phyloP scores from a whole-genome alignment of 37 sponge, comb jelly and placozoan genomes.

The Eunapius fragilis region DNA sequence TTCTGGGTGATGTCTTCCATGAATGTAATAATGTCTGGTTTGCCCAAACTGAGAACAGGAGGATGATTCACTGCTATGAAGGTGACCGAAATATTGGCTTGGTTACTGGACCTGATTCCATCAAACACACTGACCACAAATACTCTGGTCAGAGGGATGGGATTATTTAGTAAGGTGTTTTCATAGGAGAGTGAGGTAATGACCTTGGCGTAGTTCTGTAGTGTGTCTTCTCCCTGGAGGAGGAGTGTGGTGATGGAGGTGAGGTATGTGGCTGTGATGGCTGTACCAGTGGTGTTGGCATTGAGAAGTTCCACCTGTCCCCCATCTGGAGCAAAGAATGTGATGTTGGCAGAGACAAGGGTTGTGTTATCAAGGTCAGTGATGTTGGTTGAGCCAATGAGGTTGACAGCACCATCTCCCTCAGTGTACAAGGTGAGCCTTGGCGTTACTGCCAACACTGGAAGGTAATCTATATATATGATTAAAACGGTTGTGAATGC shows the following conservation, averaged over 20 bases:
- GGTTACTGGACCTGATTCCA: constrained; percentile 25
- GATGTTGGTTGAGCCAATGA: constrained; percentile 12
- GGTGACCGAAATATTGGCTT: constrained; percentile 11
- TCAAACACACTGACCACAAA: constrained; percentile 54
- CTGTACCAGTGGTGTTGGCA: constrained; percentile 23
- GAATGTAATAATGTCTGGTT: constrained; percentile 20
- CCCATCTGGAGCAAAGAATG: constrained; percentile 43
- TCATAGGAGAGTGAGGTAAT: constrained; percentile 46
- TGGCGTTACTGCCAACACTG: constrained; percentile 8
- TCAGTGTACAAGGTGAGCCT: constrained; percentile 40
- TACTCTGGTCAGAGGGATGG: constrained; percentile 39
- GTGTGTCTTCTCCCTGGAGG: constrained; percentile 48
- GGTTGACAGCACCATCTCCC: constrained; percentile 24
- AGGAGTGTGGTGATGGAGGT: constrained; percentile 11
- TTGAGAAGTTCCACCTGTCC: constrained; percentile 25
- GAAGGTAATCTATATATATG: constrained; percentile 54
- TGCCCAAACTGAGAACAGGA: constrained; percentile 57
- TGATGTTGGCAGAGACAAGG: constrained; percentile 33
- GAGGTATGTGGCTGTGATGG: constrained; percentile 5
- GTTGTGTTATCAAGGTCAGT: constrained; percentile 56
- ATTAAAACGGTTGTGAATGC: constrained; percentile 27
- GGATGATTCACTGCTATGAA: constrained; percentile 64
- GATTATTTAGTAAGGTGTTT: constrained; percentile 12
- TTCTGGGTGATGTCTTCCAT: constrained; percentile 33
- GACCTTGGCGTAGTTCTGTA: constrained; percentile 34